A percentile compares a stretch with the other conserved stretches of the same genome.
Conservation (phyloP, 2,797 vertebrate genomes). For the Sebastes kiyomatsui region DNA sequence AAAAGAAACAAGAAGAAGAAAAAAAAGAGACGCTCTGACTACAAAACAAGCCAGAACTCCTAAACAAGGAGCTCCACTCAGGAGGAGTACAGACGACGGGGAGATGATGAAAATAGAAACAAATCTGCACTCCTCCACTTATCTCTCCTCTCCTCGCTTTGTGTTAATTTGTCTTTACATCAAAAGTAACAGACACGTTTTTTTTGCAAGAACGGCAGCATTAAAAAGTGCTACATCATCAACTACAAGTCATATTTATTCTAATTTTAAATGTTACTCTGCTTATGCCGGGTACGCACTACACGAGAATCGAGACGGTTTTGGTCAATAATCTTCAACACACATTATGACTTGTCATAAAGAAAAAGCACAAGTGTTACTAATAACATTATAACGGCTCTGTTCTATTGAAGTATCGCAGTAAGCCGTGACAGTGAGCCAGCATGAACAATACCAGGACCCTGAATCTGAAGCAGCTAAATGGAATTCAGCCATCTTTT, state of each 20-base stretch:
- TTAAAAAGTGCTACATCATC: slow-evolving; percentile 38
- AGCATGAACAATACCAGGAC: neutral
- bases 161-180: slow-evolving; percentile 40
- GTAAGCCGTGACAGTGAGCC: neutral
- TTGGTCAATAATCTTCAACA: neutral
- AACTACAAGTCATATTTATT: neutral
- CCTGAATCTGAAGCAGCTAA: neutral
- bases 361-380: neutral
- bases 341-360: neutral
- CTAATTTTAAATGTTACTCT: neutral
- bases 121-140: slow-evolving; percentile 43
- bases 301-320: too few species aligned
- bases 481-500: neutral
- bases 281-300: neutral
- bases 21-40: slow-evolving; percentile 30
- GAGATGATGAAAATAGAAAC: slow-evolving; percentile 67
- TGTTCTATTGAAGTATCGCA: neutral
- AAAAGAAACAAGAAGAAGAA: slow-evolving; percentile 19
- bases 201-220: neutral
- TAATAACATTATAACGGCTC: neutral
- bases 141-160: slow-evolving; percentile 11
- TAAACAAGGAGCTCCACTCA: slow-evolving; percentile 65
- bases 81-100: slow-evolving; percentile 37
- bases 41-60: slow-evolving; percentile 53
- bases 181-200: neutral